Evolutionary conservation across 2,113 vertebrate genomes (phyloP), one percentile per base, ranked within the genome.

Genomic region (Pogona vitticeps): DNA sequence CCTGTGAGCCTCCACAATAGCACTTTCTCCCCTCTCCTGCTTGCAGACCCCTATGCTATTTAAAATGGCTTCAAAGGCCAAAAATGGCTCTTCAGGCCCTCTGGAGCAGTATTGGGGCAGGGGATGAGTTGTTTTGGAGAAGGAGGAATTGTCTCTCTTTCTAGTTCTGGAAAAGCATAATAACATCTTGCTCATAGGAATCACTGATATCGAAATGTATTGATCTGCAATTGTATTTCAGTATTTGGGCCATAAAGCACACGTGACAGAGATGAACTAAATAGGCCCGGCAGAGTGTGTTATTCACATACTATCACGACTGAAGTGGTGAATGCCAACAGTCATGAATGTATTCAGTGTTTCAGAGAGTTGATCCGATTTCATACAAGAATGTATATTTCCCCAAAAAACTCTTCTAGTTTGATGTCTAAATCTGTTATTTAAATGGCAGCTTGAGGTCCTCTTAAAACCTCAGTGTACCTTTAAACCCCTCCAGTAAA

Each of bases 401-500:
- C 9, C 23, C 36, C 56, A 61, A 23, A 21, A 7, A 31, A 31
- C 15, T 75, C 1, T 76, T 40, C 42, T 63, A 84, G 36, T n/a
- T 76, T 42, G 61, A 23, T 46, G 67, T 20, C 56, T n/a, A 73
- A 71, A 33, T 76, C 12, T 40, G 23, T 68, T 59, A 23, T 58
- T 77, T 82, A 58, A 56, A 70, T 42, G 36, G 72, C 18, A 76
- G 59, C 40, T 61, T 42, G 59, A 65, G 38, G 58, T 84, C 80
- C 80, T 71, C 36, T 76, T 59, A 76, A 76, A 82, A 76, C 75
- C 72, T 76, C 61, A 40, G 26, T 70, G 21, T 68, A 82, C 86
- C 86, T 82, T 76, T 82, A 87, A 82, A 76, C 80, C 33, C 72
- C 63, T 87, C 86, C 46, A 59, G 80, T 59, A 76, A 40, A 67